Evolutionary conservation across 2,797 vertebrate genomes (phyloP).

Genomic region (Gouania willdenowi): DNA sequence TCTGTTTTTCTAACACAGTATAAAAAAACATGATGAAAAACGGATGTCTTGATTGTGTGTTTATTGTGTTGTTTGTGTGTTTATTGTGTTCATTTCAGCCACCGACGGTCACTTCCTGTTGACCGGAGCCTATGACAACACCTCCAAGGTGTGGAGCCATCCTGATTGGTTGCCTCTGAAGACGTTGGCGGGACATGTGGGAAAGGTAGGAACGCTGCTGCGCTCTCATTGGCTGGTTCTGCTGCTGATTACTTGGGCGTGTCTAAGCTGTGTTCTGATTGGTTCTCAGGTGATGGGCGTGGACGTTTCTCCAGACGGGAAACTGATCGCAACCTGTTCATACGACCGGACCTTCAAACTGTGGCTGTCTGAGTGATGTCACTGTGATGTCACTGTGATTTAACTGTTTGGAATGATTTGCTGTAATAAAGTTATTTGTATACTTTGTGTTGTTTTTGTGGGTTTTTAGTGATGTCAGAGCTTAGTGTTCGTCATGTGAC

Average conservation of each 20-base stretch:
- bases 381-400: too few relatives aligned
- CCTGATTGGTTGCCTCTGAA: conserved; percentile 94
- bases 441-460: too few relatives aligned
- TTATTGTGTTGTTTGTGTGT: background rate
- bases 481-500: too few relatives aligned
- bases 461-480: too few relatives aligned
- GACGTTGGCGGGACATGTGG: conserved; percentile 92
- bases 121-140: conserved; percentile 92
- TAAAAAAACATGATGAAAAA: too few relatives aligned
- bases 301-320: conserved; percentile 89
- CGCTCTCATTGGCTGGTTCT: background rate
- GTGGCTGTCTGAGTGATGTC: conserved; percentile 82
- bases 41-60: too few relatives aligned
- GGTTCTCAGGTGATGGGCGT: conserved; percentile 87
- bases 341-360: conserved; percentile 97
- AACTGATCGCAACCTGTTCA: conserved; percentile 92
- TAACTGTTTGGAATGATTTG: too few relatives aligned
- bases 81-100: conserved; percentile 79
- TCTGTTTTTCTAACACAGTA: too few relatives aligned
- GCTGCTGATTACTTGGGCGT: background rate
- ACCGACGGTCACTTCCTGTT: conserved; percentile 91
- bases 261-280: background rate
- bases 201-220: conserved; percentile 79
- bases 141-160: conserved; percentile 94
- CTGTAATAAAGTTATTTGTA: too few relatives aligned